Percentiles rank a stretch among this genome's conserved stretches.
Evolutionary conservation across 2,888 invertebrate genomes (phyloP).

Genomic region (Leptarthrus brevirostris): DNA sequence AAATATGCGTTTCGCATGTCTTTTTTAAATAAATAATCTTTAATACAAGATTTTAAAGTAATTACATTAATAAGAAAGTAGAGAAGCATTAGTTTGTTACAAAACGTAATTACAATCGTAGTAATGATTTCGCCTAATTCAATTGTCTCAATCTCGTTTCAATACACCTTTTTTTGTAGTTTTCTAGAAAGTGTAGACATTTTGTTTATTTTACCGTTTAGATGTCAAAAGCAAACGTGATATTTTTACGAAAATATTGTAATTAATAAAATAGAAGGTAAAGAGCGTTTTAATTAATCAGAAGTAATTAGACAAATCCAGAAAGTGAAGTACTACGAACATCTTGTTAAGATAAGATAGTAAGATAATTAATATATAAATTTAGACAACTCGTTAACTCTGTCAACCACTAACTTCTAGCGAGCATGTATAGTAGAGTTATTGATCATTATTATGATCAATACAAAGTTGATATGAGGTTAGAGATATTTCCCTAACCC

Average conservation of each 20-base stretch:
- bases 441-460: too few relatives aligned
- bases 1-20: constrained; percentile 65
- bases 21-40: constrained; percentile 37
- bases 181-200: constrained; percentile 4
- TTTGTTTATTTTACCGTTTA: constrained; percentile 50
- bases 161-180: not conserved
- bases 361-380: too few relatives aligned
- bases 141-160: not conserved
- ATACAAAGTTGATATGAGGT: too few relatives aligned
- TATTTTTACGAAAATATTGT: constrained; percentile 51
- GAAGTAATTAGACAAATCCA: too few relatives aligned
- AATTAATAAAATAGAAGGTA: constrained; percentile 14
- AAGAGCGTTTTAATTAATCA: not conserved
- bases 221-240: constrained; percentile 55
- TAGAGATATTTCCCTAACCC: too few relatives aligned
- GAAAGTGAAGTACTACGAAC: too few relatives aligned
- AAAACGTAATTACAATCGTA: not conserved
- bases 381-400: too few relatives aligned
- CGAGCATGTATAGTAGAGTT: too few relatives aligned
- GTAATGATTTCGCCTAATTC: not conserved
- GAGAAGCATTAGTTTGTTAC: not conserved
- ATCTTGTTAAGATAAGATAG: too few relatives aligned
- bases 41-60: constrained; percentile 1
- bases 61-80: constrained; percentile 6
- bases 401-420: too few relatives aligned